Conservation (phyloP, 2,797 vertebrate species). For the Microchirus variegatus region DNA sequence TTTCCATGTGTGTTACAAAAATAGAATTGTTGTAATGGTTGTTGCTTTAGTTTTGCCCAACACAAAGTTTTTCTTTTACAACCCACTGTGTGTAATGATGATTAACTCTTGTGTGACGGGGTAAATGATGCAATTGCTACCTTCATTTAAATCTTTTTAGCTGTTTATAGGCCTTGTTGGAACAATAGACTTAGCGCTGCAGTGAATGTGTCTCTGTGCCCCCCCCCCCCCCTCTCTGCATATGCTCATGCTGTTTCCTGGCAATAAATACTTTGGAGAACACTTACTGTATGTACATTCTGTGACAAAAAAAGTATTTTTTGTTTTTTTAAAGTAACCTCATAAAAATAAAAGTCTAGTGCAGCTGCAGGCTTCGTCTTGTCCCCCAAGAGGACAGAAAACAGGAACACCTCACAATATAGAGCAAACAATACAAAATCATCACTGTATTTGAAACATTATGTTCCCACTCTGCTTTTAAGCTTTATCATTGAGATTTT, state of each 20-base stretch:
- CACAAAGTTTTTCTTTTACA: background rate
- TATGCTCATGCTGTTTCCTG: conserved; percentile 4
- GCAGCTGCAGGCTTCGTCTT: conserved; percentile 8
- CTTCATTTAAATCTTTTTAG: background rate
- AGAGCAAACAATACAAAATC: conserved; percentile 4
- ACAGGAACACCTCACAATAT: conserved; percentile 8
- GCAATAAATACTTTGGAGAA: background rate
- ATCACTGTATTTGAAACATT: background rate
- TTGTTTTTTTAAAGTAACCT: background rate
- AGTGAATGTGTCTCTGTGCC: conserved; percentile 1
- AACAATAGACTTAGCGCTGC: background rate
- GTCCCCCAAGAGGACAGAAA: background rate
- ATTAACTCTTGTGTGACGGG: background rate
- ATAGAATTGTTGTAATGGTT: too few species aligned
- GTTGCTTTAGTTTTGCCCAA: background rate
- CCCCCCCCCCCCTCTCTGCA: background rate
- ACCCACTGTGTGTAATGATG: background rate
- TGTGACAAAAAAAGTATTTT: background rate
- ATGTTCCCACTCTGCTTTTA: background rate
- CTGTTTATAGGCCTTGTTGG: background rate
- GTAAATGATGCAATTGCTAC: background rate
- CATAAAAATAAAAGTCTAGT: background rate
- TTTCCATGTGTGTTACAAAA: too few species aligned
- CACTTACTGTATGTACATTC: background rate
- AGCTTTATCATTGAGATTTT: background rate